A percentile compares a stretch with the other conserved stretches of the same genome.
These are phyloP conservation scores for Dicerorhinus sumatrensis DNA, from an alignment of 2,113 vertebrate species.

Conservation along the genomic window DNA sequence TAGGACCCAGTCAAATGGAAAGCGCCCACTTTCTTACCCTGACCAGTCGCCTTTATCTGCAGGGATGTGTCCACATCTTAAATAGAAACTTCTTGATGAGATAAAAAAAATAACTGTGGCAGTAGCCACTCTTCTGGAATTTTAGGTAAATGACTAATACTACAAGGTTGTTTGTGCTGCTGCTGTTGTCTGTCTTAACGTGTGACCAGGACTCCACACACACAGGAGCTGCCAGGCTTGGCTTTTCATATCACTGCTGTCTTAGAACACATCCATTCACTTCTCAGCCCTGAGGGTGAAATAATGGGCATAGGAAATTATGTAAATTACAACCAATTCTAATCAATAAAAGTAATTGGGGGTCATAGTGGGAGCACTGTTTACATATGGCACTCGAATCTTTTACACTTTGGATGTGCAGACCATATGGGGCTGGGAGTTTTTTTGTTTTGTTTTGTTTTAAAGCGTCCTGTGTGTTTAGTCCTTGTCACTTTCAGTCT, in stretches of 20 bases:
- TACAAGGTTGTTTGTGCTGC: fast-evolving
- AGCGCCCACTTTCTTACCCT: not conserved
- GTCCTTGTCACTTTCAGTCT: not conserved
- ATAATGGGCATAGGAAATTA: not conserved
- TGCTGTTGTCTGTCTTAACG: too few species aligned
- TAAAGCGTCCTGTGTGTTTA: not conserved
- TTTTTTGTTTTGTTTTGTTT: not conserved
- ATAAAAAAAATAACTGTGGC: not conserved
- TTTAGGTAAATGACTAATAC: not conserved
- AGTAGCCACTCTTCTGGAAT: not conserved
- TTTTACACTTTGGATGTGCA: not conserved
- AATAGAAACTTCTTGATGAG: not conserved
- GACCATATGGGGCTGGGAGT: not conserved
- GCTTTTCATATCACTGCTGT: not conserved
- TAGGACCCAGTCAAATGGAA: not conserved
- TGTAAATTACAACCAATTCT: not conserved
- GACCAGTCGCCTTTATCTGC: not conserved
- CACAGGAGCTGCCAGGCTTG: too few species aligned
- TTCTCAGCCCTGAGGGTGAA: not conserved
- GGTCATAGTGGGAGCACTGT: not conserved
- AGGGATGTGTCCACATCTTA: not conserved
- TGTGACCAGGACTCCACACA: too few species aligned
- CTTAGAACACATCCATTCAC: not conserved
- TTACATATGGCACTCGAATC: not conserved
- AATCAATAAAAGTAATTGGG: not conserved